Percentiles rank a stretch among this genome's conserved stretches.
Conservation (phyloP, 2,113 vertebrate genomes). For the Ciconia boyciana region DNA sequence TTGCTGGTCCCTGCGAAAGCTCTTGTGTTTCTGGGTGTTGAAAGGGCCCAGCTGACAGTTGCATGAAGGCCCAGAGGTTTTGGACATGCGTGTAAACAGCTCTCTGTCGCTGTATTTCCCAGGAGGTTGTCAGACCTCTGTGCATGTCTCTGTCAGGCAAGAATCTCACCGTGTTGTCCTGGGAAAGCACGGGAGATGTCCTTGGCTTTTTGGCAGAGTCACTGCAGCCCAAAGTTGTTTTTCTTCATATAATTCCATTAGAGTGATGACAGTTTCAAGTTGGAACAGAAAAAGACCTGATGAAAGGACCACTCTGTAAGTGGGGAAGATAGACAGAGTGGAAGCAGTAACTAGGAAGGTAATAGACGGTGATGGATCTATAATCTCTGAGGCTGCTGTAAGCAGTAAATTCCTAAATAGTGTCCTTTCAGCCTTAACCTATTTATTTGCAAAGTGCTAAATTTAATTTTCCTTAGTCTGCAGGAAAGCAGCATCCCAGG, state of each 20-base stretch:
- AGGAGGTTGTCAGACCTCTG: neutral
- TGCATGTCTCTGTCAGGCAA: neutral
- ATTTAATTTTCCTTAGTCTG: constrained; percentile 69
- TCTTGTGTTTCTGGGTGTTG: neutral
- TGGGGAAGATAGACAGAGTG: constrained; percentile 47
- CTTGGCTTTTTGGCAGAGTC: constrained; percentile 49
- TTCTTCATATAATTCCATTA: constrained; percentile 54
- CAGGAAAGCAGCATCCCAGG: constrained; percentile 62
- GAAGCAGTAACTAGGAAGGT: constrained; percentile 59
- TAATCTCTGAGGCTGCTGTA: constrained; percentile 58
- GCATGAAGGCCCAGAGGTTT: neutral
- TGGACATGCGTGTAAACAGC: neutral
- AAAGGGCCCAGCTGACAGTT: neutral
- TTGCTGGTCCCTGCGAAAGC: neutral
- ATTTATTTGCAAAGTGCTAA: constrained; percentile 72
- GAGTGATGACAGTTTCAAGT: constrained; percentile 59
- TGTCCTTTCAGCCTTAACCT: constrained; percentile 68
- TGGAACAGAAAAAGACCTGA: constrained; percentile 46
- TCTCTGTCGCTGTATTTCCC: neutral
- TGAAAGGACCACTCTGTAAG: constrained; percentile 41
- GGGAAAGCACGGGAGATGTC: neutral
- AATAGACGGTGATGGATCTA: constrained; percentile 66
- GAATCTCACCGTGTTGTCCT: neutral
- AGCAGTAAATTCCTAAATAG: constrained; percentile 67
- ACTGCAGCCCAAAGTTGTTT: constrained; percentile 1